Base-by-base conservation (phyloP, 2,113 vertebrate genomes). In the Scophthalmus maximus region DNA sequence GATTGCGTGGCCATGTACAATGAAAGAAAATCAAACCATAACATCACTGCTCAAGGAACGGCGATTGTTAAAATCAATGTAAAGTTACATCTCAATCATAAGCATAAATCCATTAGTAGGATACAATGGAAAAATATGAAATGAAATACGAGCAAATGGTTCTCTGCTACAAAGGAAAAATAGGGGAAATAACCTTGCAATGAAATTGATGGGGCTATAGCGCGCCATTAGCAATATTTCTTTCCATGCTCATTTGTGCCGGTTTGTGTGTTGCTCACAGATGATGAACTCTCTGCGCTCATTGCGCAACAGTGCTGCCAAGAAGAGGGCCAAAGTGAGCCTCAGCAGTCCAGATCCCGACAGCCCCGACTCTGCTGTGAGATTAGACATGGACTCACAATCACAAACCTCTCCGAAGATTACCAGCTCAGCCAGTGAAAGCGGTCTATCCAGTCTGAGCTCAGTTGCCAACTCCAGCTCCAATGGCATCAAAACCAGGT, bases 251-350 rank as follows among this genome's bases (percentile, higher is more conserved):
- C 27, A 15, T 22, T 1, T 57, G 12, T 55, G 36, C 15, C 18
- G 23, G 27, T 53, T 51, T 69, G 7, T 58, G 6, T 72, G 26
- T 42, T 65, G 5, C 8, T 70, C 11, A 32, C 80, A 99, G 98
- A 98, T 98, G 97, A 88, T 95, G 82, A 96, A 91, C 74, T 98
- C 95, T 0, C 93, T 98, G 11, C 84, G 95, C 0, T 95, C 94
- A 5, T 85, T 98, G 51, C 94, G 95, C 9, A 96, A 92, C 81
- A 98, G 96, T 0, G 96, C 96, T 0, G 97, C 96, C 34, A 98
- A 96, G 90, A 99, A 98, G 87, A 93, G 95, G 68, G 97, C 96
- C 0, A 95, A 95, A 84, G 91, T 94, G 3, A 95, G 91, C 71
- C 82, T 93, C 49, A 91, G 90, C 68, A 50, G 93, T 22, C 92